phyloP scores from a whole-genome alignment of 2,113 vertebrate species.

The Siniperca chuatsi region DNA sequence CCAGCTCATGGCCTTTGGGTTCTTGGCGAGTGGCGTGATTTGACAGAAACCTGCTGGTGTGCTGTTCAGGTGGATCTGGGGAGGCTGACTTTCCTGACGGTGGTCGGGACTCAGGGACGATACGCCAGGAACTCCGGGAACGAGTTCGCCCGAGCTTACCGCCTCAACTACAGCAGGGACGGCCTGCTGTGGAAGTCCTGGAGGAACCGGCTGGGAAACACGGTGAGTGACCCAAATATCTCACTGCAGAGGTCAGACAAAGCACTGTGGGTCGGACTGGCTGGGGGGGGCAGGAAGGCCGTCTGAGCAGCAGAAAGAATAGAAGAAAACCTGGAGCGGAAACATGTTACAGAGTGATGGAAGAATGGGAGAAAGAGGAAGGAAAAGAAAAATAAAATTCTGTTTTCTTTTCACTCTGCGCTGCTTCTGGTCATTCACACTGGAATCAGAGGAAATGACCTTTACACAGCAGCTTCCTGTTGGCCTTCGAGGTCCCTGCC shows the following conservation, averaged over 20 bases:
- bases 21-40: neutral
- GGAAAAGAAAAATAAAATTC: neutral
- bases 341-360: conserved; percentile 19
- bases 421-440: conserved; percentile 46
- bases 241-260: neutral
- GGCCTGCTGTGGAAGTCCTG: conserved; percentile 89
- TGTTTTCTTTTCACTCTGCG: neutral
- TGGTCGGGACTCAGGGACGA: conserved; percentile 92
- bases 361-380: conserved; percentile 25
- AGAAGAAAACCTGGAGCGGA: conserved; percentile 33
- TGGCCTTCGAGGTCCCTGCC: neutral
- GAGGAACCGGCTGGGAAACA: conserved; percentile 87
- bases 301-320: conserved; percentile 14
- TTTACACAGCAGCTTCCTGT: conserved; percentile 42
- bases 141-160: conserved; percentile 89
- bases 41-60: neutral
- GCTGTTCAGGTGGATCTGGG: conserved; percentile 85
- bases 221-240: conserved; percentile 74
- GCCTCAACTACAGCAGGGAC: conserved; percentile 90
- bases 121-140: conserved; percentile 89
- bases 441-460: conserved; percentile 52
- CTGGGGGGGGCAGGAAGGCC: neutral
- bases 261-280: neutral
- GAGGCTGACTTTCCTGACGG: conserved; percentile 88
- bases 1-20: neutral